Conservation (phyloP, 2,888 invertebrate genomes). For the Rotaria macrura region DNA sequence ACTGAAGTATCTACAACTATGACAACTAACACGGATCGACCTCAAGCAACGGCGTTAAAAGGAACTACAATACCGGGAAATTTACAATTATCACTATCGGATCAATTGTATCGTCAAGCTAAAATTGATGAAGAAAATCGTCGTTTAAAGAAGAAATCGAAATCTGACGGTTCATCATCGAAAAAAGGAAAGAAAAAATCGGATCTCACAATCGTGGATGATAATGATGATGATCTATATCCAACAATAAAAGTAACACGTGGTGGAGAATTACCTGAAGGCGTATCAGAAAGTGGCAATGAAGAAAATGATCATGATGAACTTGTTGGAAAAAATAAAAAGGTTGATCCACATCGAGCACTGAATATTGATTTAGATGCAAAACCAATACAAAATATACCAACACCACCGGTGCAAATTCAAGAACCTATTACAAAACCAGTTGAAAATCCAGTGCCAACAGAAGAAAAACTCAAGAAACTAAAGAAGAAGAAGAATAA, state of each 20-base stretch:
- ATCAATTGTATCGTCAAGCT: conserved; percentile 35
- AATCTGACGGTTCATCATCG: conserved; percentile 35
- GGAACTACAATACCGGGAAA: neutral
- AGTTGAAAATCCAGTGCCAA: conserved; percentile 22
- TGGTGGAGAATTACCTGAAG: conserved; percentile 31
- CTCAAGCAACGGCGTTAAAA: neutral
- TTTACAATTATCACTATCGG: conserved; percentile 13
- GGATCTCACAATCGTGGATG: conserved; percentile 33
- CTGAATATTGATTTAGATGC: conserved; percentile 86
- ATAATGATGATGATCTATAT: conserved; percentile 39
- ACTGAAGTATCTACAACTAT: neutral
- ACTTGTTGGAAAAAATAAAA: conserved; percentile 56
- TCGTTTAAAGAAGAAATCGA: conserved; percentile 35
- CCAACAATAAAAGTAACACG: conserved; percentile 57
- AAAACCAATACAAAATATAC: conserved; percentile 41
- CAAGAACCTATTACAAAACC: too few relatives aligned
- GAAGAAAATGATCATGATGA: conserved; percentile 48
- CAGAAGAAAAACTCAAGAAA: neutral
- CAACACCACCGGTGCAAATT: neutral
- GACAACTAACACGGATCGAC: neutral
- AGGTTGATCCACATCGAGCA: conserved; percentile 80
- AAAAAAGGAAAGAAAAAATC: conserved; percentile 23
- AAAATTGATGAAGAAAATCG: conserved; percentile 38
- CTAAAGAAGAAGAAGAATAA: conserved; percentile 14
- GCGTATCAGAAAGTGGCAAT: conserved; percentile 64